Base-by-base conservation (phyloP, 1,140 invertebrate species). In the Gonioctena quinquepunctata region DNA sequence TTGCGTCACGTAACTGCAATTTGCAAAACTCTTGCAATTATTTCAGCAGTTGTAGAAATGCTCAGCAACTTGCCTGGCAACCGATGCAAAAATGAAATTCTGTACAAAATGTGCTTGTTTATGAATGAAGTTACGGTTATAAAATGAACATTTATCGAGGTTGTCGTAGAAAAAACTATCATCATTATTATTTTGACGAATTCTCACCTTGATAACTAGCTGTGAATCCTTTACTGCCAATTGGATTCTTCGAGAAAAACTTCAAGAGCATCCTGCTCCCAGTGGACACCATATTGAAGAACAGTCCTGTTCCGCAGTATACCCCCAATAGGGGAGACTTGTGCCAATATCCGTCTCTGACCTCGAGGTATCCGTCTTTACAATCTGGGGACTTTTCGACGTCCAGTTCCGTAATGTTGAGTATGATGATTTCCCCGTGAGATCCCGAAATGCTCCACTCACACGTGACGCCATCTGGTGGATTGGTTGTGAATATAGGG, bases 391-490 rank as follows among this genome's bases (percentile, higher is more conserved):
- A 92, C 76, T 94, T 94, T 74, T 90, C 91, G 57, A 99, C 93
- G 79, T 98, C 96, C 74, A 98, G 84, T 64, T 87, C 90, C 0
- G 95, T 96, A 61, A 99, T 92, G 77, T 97, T 97, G 0, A 99
- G 85, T 0, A 95, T 90, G 54, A 99, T 97, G 57, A 93, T 89
- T 83, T 99, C 96, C 0, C 97, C 97, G 76, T 98, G 96, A 0
- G 97, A 98, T 0, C 96, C 96, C 0, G 96, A 96, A 62, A 99
- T 98, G 42, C 97, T 86, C 97, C 97, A 99, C 85, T 96, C 94
- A 81, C 96, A 98, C 54, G 88, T 86, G 69, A 96, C 92, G 1
- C 88, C 87, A 7, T 84, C 83, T 0, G 88, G 82, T 11, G 86
- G 84, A 8, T 84, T 86, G 54, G 86, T 87, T 25, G 86, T 85